These are phyloP conservation scores for Drosophila sechellia DNA, from an alignment of 1,140 invertebrate species.

Conservation along the genomic window DNA sequence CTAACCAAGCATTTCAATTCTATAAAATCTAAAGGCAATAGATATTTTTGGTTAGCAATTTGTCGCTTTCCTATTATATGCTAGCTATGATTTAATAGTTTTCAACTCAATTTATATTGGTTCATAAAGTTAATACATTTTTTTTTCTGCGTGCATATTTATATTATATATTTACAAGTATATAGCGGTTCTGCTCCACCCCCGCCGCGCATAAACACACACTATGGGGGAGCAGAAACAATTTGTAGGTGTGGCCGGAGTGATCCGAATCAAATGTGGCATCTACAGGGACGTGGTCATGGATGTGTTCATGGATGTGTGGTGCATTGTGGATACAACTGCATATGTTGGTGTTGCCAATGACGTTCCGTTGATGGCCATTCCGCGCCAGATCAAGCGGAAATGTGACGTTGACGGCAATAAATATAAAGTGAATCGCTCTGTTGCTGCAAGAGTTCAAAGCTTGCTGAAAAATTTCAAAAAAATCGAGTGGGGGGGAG, in stretches of 20 bases:
- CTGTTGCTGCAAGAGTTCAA: slow-evolving; percentile 77
- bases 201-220: slow-evolving; percentile 16
- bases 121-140: no score
- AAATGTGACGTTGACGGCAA: slow-evolving; percentile 80
- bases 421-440: slow-evolving; percentile 69
- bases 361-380: slow-evolving; percentile 66
- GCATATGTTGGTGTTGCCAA: slow-evolving; percentile 54
- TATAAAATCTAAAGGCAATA: no score
- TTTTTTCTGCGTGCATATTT: slow-evolving; percentile 1
- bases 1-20: no score
- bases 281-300: slow-evolving; percentile 37
- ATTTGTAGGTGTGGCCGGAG: slow-evolving; percentile 76
- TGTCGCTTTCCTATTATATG: no score
- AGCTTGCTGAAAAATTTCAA: slow-evolving; percentile 33
- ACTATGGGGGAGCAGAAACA: slow-evolving; percentile 60
- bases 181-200: slow-evolving; percentile 4
- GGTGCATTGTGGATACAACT: slow-evolving; percentile 16
- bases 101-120: no score
- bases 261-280: slow-evolving; percentile 54
- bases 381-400: slow-evolving; percentile 78
- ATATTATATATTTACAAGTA: slow-evolving; percentile 15
- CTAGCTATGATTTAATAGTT: no score
- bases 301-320: slow-evolving; percentile 36
- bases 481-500: neutral
- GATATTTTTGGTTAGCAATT: no score